Evolutionary conservation across 2,113 vertebrate genomes (phyloP).

Genomic region (Chaetodon trifascialis): DNA sequence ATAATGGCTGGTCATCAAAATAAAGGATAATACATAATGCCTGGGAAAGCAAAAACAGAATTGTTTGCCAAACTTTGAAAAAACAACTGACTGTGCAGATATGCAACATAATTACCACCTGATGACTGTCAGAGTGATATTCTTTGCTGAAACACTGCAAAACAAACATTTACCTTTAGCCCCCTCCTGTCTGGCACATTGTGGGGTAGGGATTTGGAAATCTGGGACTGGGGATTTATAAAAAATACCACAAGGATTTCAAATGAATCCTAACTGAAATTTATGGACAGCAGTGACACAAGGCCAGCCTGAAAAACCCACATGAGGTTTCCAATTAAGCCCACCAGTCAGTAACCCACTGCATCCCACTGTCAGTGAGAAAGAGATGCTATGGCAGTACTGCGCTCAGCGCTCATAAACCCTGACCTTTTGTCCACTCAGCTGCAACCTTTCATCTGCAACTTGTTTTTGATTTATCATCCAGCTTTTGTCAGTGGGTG

Average conservation of each 20-base stretch:
- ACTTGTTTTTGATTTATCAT: constrained; percentile 25
- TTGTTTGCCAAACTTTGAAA: constrained; percentile 2
- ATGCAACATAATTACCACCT: not conserved
- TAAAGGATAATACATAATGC: not conserved
- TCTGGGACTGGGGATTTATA: not conserved
- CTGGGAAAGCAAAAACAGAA: constrained; percentile 2
- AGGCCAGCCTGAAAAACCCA: not conserved
- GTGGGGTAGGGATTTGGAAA: not conserved
- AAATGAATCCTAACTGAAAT: not conserved
- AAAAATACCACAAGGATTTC: not conserved
- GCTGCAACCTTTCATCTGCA: constrained; percentile 10
- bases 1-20: not conserved
- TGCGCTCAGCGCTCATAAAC: constrained; percentile 2
- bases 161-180: constrained; percentile 7
- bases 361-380: not conserved
- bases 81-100: not conserved
- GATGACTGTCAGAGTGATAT: not conserved
- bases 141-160: constrained; percentile 1
- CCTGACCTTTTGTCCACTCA: constrained; percentile 19
- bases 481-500: not conserved
- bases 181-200: not conserved
- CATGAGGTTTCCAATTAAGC: constrained; percentile 1
- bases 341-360: not conserved
- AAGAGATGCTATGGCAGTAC: not conserved
- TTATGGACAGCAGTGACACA: constrained; percentile 6